Base-by-base conservation (phyloP, 2,113 vertebrate genomes). In the Vidua chalybeata region DNA sequence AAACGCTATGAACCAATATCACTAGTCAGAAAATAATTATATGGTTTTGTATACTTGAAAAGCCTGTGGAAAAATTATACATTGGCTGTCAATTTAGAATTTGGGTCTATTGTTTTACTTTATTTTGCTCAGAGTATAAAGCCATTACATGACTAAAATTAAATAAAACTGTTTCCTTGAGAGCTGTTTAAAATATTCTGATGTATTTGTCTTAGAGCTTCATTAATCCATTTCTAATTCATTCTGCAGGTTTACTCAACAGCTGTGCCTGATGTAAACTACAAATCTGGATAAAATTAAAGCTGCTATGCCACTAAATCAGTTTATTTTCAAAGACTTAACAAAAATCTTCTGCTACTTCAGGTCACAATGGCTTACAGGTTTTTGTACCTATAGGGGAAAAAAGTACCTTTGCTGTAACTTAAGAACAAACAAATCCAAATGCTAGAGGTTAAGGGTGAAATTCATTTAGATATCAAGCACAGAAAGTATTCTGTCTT, bases 151-250 rank as follows among this genome's bases (percentile, higher is more conserved):
- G 68, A 84, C 85, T 95, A 94, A 94, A 97, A 96, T 82, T 62
- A 90, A 96, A 95, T 64, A 95, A 95, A 94, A 89, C 31, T 54
- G 58, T 93, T 96, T 96, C 83, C 73, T 95, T 90, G 79, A 94
- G 88, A 96, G 88, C 73, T 82, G 56, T 84, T 97, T 94, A 94
- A 96, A 92, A 96, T 89, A 95, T 94, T 95, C 84, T 83, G 84
- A 94, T 74, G 73, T 71, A 96, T 96, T 96, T 97, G 76, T 95
- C 95, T 94, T 92, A 93, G 89, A 89, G 89, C 69, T 97, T 96
- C 95, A 94, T 96, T 95, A 97, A 97, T 96, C 96, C 93, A 90
- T 95, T 96, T 90, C 96, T 97, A 97, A 95, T 96, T 97, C 93
- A 97, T 94, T 96, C 97, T 95, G 87, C 90, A 96, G 96, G 95